Evolutionary conservation across 2,797 vertebrate species (phyloP).

Genomic region (Sphenodon punctatus): DNA sequence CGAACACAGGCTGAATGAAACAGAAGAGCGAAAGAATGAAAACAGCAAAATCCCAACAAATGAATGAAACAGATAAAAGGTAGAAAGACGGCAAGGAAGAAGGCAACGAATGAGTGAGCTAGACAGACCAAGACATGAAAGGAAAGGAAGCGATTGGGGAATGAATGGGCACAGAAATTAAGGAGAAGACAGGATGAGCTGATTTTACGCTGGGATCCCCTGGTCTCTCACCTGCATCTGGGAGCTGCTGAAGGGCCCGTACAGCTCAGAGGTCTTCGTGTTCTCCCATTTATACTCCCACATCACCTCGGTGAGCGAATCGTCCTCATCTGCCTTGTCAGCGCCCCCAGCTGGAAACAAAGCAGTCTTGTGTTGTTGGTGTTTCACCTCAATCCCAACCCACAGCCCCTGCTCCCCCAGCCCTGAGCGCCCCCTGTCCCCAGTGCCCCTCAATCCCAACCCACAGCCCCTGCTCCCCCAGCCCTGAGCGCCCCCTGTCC

Average conservation of each 20-base stretch:
- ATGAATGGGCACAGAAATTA: accelerated
- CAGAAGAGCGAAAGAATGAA: background rate
- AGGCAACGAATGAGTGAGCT: too few relatives aligned
- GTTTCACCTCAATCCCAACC: background rate
- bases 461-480: background rate
- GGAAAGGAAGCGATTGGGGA: background rate
- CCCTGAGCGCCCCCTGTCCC: too few relatives aligned
- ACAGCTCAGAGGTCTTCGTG: constrained; percentile 82
- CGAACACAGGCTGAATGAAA: too few relatives aligned
- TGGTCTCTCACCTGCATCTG: constrained; percentile 89
- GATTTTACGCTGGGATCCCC: background rate
- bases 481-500: background rate
- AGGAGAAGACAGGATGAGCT: background rate
- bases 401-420: background rate
- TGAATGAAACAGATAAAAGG: too few relatives aligned
- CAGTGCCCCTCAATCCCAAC: background rate
- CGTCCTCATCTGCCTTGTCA: constrained; percentile 27
- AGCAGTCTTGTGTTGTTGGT: background rate
- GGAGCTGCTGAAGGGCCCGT: constrained; percentile 88
- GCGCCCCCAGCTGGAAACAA: background rate
- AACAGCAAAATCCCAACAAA: background rate
- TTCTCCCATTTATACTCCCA: constrained; percentile 95
- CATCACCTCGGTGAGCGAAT: constrained; percentile 79
- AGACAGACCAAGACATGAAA: background rate
- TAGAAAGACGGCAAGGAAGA: too few relatives aligned